phyloP scores from a whole-genome alignment of 2,797 vertebrate genomes.

The Lepilemur ruficaudatus region DNA sequence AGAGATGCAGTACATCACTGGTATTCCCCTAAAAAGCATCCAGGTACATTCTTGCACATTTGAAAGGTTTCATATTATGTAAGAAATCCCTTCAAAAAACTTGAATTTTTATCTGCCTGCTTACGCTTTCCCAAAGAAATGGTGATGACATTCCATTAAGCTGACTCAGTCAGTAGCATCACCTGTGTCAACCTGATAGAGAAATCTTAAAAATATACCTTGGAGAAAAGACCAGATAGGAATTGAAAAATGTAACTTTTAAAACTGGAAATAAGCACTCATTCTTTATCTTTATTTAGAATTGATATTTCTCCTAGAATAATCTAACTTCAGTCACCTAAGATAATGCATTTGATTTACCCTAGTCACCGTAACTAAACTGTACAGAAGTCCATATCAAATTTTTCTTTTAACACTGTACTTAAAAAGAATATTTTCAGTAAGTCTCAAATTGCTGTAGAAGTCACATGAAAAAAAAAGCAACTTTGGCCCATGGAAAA shows the following conservation, averaged over 20 bases:
- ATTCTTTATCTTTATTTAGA: neutral
- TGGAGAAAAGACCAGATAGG: neutral
- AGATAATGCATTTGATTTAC: neutral
- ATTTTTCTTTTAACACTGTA: neutral
- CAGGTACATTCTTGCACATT: neutral
- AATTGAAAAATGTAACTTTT: neutral
- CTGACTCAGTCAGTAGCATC: neutral
- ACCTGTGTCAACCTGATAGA: neutral
- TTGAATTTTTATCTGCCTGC: neutral
- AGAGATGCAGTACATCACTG: neutral
- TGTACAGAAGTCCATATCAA: neutral
- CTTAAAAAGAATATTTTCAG: conserved; percentile 24
- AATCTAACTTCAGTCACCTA: neutral
- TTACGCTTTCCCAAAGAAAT: neutral
- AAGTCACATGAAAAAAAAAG: conserved; percentile 57
- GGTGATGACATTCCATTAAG: neutral
- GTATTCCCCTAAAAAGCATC: neutral
- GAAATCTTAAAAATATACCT: neutral
- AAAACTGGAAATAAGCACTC: neutral
- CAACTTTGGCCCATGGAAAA: conserved; percentile 25
- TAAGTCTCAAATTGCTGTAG: conserved; percentile 40
- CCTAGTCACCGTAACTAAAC: neutral
- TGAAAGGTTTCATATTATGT: neutral
- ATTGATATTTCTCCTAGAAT: neutral
- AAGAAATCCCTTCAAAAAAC: neutral